phyloP scores from a whole-genome alignment of 1,140 invertebrate genomes.

The Copidosoma floridanum region DNA sequence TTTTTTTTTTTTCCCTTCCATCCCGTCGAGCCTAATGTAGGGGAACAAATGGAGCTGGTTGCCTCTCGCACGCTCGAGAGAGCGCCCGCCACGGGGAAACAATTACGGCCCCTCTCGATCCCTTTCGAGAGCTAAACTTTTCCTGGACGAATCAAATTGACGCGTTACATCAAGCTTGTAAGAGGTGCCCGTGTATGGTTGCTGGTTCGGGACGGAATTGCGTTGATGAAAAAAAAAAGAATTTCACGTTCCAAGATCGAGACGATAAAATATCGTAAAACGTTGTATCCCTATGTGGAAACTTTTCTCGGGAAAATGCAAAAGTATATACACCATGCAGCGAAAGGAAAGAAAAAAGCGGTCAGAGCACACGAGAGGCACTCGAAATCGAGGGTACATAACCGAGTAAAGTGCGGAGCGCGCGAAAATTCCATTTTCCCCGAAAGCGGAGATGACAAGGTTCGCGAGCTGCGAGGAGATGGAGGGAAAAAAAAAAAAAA shows the following conservation, averaged over 20 bases:
- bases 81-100: constrained; percentile 27
- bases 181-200: too few species aligned
- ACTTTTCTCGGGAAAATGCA: not conserved
- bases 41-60: constrained; percentile 2
- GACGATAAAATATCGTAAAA: too few species aligned
- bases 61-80: constrained; percentile 2
- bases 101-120: constrained; percentile 32
- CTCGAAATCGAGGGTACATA: not conserved
- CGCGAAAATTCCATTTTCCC: constrained; percentile 52
- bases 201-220: too few species aligned
- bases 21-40: not conserved
- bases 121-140: constrained; percentile 5
- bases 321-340: not conserved
- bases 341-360: not conserved
- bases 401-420: not conserved
- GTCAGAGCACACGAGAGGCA: not conserved
- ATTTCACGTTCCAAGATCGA: too few species aligned
- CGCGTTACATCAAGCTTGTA: too few species aligned
- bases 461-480: constrained; percentile 39
- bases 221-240: too few species aligned
- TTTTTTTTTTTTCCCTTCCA: not conserved
- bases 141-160: constrained; percentile 12
- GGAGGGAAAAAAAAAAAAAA: too few species aligned
- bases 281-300: too few species aligned
- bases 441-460: constrained; percentile 57